phyloP scores from a whole-genome alignment of 2,888 invertebrate species.

The Heterodera filipjevi region DNA sequence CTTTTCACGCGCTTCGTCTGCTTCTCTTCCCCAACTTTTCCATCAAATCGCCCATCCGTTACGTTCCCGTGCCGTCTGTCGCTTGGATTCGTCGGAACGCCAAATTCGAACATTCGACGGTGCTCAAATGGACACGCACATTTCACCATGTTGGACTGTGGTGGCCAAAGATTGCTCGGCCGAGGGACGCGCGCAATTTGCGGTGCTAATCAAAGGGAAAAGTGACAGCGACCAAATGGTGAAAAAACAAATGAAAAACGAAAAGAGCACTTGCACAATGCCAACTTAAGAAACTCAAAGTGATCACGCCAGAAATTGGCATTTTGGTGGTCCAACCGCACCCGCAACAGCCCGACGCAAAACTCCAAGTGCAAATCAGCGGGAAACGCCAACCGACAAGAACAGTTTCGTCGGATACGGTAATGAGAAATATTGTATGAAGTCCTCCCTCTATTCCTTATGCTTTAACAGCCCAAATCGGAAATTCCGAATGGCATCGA shows the following conservation, averaged over 20 bases:
- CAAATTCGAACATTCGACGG: constrained; percentile 52
- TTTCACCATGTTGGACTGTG: constrained; percentile 64
- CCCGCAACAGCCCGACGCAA: constrained; percentile 25
- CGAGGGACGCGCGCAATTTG: constrained; percentile 57
- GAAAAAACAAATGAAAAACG: background rate
- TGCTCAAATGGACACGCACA: constrained; percentile 49
- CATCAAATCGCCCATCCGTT: constrained; percentile 19
- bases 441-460: background rate
- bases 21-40: background rate
- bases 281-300: constrained; percentile 45
- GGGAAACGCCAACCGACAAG: constrained; percentile 27
- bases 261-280: constrained; percentile 20
- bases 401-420: background rate
- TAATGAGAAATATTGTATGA: background rate
- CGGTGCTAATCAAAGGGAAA: constrained; percentile 61
- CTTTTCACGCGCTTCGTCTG: background rate
- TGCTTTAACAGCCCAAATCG: background rate
- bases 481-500: constrained; percentile 3
- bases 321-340: constrained; percentile 38
- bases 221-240: constrained; percentile 23
- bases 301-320: constrained; percentile 43
- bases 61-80: constrained; percentile 32
- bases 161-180: constrained; percentile 65
- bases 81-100: constrained; percentile 10
- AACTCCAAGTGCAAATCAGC: constrained; percentile 36